Evolutionary conservation across 2,888 invertebrate species (phyloP), one percentile per base, ranked within the genome.

Genomic region (Hydrotaea cyrtoneurina): DNA sequence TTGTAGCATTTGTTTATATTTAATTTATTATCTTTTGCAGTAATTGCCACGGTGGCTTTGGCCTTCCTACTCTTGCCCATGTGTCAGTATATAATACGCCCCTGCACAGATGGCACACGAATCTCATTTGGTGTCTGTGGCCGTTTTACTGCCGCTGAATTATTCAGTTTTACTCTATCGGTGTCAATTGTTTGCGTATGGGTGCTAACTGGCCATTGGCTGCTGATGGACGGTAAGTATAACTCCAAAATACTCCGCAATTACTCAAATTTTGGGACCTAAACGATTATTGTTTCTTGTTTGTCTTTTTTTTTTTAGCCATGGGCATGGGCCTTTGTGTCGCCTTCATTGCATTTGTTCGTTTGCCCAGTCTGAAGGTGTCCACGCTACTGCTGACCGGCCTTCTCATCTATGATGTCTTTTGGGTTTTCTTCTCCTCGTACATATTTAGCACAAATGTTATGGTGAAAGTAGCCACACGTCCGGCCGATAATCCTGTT

Each of bases 241-340:
- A 31, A 17, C 19, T n/a, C 39, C 36, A 46, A 21, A 55, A 21
- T 55, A 1, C 31, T 55, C 15, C 15, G 59, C 2, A 57, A 59
- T 15, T 59, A 4, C 31, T 2, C 31, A 13, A 59, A 59, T 23
- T 23, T 26, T 64, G 21, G 43, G 17, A 17, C 17, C 17, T 53
- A 8, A 80, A 59, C 31, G 46, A 31, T 43, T 26, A 57, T 62
- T 39, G 39, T 39, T 39, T 36, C 4, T 8, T 36, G 8, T 36
- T 10, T 13, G 10, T 55, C 21, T 55, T 23, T 80, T 75, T 72
- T 75, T 86, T 92, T 92, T 8, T 93, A 96, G 98, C 98, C 31
- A 97, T 99, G 96, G 99, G 98, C 85, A 98, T 99, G 98, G 98
- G 98, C 2, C 94, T 99, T 64, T 99, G 98, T 93, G 98, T 99